A percentile compares a stretch with the other conserved stretches of the same genome.
These are phyloP conservation scores for Coregonus suidteri DNA, from an alignment of 2,797 vertebrate genomes.

Conservation along the genomic window DNA sequence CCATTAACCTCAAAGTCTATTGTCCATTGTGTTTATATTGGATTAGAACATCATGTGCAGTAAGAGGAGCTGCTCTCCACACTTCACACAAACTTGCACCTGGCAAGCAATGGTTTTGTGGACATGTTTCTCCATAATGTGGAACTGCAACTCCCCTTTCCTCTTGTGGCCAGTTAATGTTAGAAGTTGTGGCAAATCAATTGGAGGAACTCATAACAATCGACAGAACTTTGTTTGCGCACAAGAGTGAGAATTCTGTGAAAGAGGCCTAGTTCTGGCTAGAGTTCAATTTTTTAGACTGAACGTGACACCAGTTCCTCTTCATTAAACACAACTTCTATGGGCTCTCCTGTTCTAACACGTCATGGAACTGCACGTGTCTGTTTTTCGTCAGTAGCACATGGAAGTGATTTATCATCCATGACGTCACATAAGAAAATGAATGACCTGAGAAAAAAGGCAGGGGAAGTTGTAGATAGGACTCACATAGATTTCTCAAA, in stretches of 20 bases:
- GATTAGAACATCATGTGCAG: neutral
- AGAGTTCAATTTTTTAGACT: constrained; percentile 39
- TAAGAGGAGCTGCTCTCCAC: constrained; percentile 31
- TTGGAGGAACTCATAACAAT: constrained; percentile 46
- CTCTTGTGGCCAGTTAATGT: constrained; percentile 1
- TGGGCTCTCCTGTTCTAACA: constrained; percentile 6
- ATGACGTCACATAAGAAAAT: too few relatives aligned
- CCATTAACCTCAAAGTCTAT: neutral
- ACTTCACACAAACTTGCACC: constrained; percentile 22
- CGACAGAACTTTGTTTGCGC: constrained; percentile 27
- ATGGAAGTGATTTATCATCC: too few relatives aligned
- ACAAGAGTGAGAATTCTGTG: constrained; percentile 24
- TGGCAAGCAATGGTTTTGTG: constrained; percentile 21
- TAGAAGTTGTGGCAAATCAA: constrained; percentile 14
- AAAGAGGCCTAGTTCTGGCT: constrained; percentile 3
- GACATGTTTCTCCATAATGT: constrained; percentile 38
- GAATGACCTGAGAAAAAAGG: too few relatives aligned
- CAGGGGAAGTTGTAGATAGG: too few relatives aligned
- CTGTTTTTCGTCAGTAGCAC: neutral
- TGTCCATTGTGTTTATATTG: constrained; percentile 2
- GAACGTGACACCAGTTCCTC: constrained; percentile 52
- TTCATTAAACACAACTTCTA: constrained; percentile 57
- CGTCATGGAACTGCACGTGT: constrained; percentile 39
- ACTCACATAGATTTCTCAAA: too few relatives aligned
- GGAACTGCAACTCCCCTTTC: constrained; percentile 43